A percentile compares a stretch with the other conserved stretches of the same genome.
Conservation (phyloP, 2,113 vertebrate species). For the Emydura subglobosa region DNA sequence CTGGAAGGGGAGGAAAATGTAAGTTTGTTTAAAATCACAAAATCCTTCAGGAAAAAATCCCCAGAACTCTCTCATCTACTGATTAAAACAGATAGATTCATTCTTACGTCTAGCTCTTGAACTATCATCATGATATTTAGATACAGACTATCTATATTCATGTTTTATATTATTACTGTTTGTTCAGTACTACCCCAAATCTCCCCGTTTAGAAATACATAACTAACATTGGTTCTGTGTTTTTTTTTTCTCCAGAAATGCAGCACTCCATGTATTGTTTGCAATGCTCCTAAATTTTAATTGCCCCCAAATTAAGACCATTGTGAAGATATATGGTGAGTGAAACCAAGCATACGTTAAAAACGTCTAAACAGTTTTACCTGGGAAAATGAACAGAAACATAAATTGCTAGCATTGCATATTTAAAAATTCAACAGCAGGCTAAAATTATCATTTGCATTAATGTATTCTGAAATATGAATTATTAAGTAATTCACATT, state of each 20-base stretch:
- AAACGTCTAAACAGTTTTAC: slow-evolving; percentile 70
- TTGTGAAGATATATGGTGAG: slow-evolving; percentile 48
- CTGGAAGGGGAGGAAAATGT: slow-evolving; percentile 29
- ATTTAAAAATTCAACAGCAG: slow-evolving; percentile 77
- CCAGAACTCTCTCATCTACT: background rate
- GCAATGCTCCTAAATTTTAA: slow-evolving; percentile 72
- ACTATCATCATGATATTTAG: slow-evolving; percentile 29
- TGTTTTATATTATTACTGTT: background rate
- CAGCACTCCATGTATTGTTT: slow-evolving; percentile 68
- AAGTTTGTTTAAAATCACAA: slow-evolving; percentile 31
- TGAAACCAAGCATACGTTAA: slow-evolving; percentile 62
- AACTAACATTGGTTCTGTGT: slow-evolving; percentile 17
- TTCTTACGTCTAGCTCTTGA: too few relatives aligned
- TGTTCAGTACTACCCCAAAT: slow-evolving; percentile 1
- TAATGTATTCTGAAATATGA: slow-evolving; percentile 80
- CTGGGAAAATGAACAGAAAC: slow-evolving; percentile 75
- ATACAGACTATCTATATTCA: slow-evolving; percentile 19
- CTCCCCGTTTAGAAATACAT: slow-evolving; percentile 2
- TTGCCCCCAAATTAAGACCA: slow-evolving; percentile 61
- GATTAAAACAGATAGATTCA: background rate
- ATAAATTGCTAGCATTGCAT: slow-evolving; percentile 70
- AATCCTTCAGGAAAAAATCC: background rate
- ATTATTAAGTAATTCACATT: slow-evolving; percentile 76
- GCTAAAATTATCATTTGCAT: slow-evolving; percentile 78
- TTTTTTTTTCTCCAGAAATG: slow-evolving; percentile 49